Base-by-base conservation (phyloP, 1,140 invertebrate species). In the Caenorhabditis latens region DNA sequence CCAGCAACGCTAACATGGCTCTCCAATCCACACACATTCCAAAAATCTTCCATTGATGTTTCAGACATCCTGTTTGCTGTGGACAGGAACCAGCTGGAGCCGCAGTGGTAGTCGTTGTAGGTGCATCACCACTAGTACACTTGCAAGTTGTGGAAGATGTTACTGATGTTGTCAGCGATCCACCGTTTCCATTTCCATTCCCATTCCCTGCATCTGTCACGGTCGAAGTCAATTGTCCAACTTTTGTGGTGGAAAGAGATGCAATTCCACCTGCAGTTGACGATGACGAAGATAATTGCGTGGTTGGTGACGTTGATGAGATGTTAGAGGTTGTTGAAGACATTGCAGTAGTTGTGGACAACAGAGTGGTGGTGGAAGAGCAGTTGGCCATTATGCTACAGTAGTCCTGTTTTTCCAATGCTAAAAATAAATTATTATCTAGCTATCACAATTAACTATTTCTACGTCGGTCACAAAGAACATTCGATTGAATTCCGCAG, bases 381-480 rank as follows among this genome's bases (percentile, higher is more conserved):
- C 87, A 88, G 43, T 83, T 88, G 14, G 83, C 83, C 42, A 63
- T 43, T 40, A 83, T 86, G 85, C 75, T 87, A 63, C 87, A 88
- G 87, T 87, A 88, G 40, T 88, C 85, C 24, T 63, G 32, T 43
- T 88, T 83, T 84, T 88, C 67, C 79, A 88, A 19, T 8, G 87
- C 87, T 88, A 4, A 24, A 84, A 79, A 40, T 32, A 61, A 48
- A 4, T 48, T 42, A 4, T 32, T 61, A 0, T 43, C n/a, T 42
- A 40, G 4, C 50, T 53, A 14, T 16, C 57, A 83, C 0, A 67
- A 13, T 48, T 7, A 8, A 13, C 16, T 4, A 82, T 55, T 19
- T 61, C 58, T 84, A 89, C 88, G 88, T 50, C 67, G n/a, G 61
- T 88, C 83, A 65, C 88, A 89, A 7, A 89, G 57, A 50, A 84